Evolutionary conservation across 2,113 vertebrate species (phyloP).

Genomic region (Cynoglossus semilaevis): DNA sequence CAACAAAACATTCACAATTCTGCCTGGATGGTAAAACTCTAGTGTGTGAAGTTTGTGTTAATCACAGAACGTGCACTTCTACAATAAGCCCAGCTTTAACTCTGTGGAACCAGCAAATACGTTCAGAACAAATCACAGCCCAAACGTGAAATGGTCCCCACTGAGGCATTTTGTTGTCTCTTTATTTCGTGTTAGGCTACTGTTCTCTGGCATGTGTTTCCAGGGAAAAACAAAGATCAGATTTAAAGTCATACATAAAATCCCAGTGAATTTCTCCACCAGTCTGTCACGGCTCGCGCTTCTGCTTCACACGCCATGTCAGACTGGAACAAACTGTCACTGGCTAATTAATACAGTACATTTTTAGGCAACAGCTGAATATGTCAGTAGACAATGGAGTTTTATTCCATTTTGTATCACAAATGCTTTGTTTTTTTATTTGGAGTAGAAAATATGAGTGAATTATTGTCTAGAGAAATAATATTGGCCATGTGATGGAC

Average conservation of each 20-base stretch:
- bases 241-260: no score
- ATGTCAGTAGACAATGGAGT: background rate
- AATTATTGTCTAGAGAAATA: no score
- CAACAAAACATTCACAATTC: constrained; percentile 16
- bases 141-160: constrained; percentile 42
- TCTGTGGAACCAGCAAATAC: constrained; percentile 36
- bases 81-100: constrained; percentile 27
- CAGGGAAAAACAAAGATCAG: constrained; percentile 44
- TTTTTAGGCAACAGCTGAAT: constrained; percentile 6
- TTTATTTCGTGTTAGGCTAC: constrained; percentile 34
- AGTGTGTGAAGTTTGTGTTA: constrained; percentile 40
- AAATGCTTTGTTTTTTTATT: no score
- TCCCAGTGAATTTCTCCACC: background rate
- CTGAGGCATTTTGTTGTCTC: constrained; percentile 38
- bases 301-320: background rate
- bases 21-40: constrained; percentile 46
- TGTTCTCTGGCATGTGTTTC: constrained; percentile 44
- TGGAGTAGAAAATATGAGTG: no score
- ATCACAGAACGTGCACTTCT: constrained; percentile 40
- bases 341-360: constrained; percentile 8
- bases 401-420: no score
- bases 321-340: constrained; percentile 2
- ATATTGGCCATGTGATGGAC: no score
- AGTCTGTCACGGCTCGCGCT: constrained; percentile 8
- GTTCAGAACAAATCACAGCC: constrained; percentile 53